These are phyloP conservation scores for Larimichthys crocea DNA, from an alignment of 2,113 vertebrate genomes.

Conservation along the genomic window DNA sequence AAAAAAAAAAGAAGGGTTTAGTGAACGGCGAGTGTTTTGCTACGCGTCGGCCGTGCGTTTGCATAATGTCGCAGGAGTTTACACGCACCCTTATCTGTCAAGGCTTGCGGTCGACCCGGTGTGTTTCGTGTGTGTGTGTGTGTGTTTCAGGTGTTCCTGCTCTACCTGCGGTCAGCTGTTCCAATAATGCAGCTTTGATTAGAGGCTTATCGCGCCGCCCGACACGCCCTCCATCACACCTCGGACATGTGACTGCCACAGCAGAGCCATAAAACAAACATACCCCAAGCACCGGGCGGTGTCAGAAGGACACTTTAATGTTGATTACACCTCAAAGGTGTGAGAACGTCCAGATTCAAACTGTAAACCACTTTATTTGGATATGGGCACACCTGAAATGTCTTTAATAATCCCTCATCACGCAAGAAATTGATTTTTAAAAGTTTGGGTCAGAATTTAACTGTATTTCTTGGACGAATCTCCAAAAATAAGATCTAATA, in stretches of 20 bases:
- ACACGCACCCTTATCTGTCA: slow-evolving; percentile 69
- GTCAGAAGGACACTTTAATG: slow-evolving; percentile 9
- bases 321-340: background rate
- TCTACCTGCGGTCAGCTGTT: slow-evolving; percentile 46
- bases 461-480: too few species aligned
- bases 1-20: slow-evolving; percentile 38
- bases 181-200: slow-evolving; percentile 67
- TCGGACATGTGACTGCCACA: slow-evolving; percentile 55
- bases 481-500: too few species aligned
- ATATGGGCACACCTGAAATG: too few species aligned
- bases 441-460: too few species aligned
- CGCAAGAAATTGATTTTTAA: too few species aligned
- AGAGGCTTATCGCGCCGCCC: slow-evolving; percentile 58
- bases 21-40: slow-evolving; percentile 69
- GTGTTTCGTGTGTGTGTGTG: slow-evolving; percentile 26
- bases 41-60: slow-evolving; percentile 45
- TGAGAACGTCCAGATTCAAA: too few species aligned
- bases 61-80: slow-evolving; percentile 69
- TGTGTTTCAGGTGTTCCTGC: slow-evolving; percentile 32
- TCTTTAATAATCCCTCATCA: too few species aligned
- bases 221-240: slow-evolving; percentile 49
- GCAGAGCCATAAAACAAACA: slow-evolving; percentile 57
- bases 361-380: too few species aligned
- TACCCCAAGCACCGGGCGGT: background rate
- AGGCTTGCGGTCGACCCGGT: background rate